Base-by-base conservation (phyloP, 2,888 invertebrate species). In the Eurytoma californica region DNA sequence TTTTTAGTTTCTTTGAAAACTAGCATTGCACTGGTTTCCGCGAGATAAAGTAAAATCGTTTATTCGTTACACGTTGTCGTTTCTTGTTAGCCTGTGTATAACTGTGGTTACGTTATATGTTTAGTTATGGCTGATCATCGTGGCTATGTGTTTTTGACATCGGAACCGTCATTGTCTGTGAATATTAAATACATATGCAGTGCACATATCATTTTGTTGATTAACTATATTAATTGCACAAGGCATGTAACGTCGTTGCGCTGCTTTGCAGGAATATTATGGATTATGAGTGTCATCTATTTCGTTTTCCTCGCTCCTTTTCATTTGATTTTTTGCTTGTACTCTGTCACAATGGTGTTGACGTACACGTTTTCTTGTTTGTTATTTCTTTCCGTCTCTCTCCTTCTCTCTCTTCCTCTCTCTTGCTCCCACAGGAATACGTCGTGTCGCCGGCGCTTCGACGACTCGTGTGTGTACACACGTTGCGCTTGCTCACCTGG, bases 341-440 rank as follows among this genome's bases (percentile, higher is more conserved):
- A 39, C 30, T 60, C 16, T 60, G 28, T 58, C n/a, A 55, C 18
- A 9, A 47, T 60, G 16, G 4, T 47, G 39, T 66, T 20, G 9
- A 5, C 51, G 51, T 58, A 60, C 60, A 20, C 58, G 69, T 47
- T 20, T 4, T 57, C 51, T 63, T 39, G 39, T 65, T 65, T 12
- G 51, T 24, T 66, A 24, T 20, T 18, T 18, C 39, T 9, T 39
- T 9, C 39, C 9, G 9, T 24, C 28, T 24, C 18, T 57, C 57
- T 18, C 57, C 14, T 5, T 57, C 57, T 3, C 18, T n/a, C 16
- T 57, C 1, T 58, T 20, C n/a, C 57, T 58, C 20, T 58, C 57
- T 58, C 57, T 58, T 13, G 3, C 20, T 12, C 20, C 18, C n/a
- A 5, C 18, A n/a, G 28, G 60, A 28, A 12, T 60, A 14, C 28